phyloP scores from a whole-genome alignment of 2,797 vertebrate genomes.

The Acanthornis magna region DNA sequence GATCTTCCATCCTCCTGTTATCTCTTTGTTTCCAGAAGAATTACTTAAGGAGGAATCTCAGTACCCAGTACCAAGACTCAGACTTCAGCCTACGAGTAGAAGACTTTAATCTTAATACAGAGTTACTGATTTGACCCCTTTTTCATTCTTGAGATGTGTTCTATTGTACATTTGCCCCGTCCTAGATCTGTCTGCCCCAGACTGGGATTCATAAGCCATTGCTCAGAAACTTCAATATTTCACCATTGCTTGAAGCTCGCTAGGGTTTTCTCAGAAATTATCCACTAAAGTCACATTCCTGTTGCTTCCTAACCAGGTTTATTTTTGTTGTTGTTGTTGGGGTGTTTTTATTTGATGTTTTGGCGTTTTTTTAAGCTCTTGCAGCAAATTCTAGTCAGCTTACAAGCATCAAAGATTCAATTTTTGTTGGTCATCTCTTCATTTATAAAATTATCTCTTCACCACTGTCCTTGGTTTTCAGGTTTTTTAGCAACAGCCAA shows the following conservation, averaged over 20 bases:
- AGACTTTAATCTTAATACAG: neutral
- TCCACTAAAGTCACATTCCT: neutral
- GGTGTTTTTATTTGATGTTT: neutral
- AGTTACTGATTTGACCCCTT: neutral
- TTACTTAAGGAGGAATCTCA: neutral
- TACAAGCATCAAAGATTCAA: neutral
- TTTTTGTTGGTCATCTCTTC: neutral
- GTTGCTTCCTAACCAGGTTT: neutral
- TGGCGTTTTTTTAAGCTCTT: neutral
- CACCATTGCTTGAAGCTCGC: neutral
- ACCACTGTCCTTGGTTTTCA: neutral
- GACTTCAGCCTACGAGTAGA: neutral
- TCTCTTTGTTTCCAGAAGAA: neutral
- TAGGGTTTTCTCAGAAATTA: neutral
- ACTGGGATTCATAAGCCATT: accelerated
- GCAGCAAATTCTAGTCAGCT: neutral
- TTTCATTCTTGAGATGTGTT: neutral
- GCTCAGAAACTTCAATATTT: neutral
- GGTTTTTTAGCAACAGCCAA: neutral
- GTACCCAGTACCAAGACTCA: neutral
- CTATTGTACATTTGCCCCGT: neutral
- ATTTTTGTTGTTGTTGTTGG: neutral
- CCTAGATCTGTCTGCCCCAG: neutral
- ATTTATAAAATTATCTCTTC: neutral
- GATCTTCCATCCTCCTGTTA: neutral